Evolutionary conservation across 2,113 vertebrate species (phyloP), one percentile per base, ranked within the genome.

Genomic region (Xyliphius kryptos): DNA sequence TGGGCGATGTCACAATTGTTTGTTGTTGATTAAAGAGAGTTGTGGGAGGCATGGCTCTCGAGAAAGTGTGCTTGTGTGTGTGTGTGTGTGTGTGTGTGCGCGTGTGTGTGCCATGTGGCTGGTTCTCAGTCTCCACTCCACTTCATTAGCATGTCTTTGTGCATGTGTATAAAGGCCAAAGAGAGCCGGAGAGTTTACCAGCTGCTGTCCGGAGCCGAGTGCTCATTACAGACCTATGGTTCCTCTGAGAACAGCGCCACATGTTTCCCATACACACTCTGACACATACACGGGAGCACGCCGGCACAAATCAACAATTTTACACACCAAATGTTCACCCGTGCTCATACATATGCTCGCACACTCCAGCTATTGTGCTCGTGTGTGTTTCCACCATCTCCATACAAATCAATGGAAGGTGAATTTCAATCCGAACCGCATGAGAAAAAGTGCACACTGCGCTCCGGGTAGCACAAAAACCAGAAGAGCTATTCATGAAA

Each of bases 61-160:
- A 74, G 67, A 69, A 52, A 60, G 22, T 22, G 46, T 46, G 41
- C 38, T 19, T 66, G 15, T 58, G 47, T 69, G 43, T 61, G 46
- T 66, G 66, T 63, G 56, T 51, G 37, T 61, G 56, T 21, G 50
- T 67, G 48, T 51, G 26, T 63, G 61, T 57, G 67, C 62, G 62
- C 56, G 47, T 58, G 54, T 58, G 84, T 82, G 86, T 82, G 83
- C 91, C 93, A 96, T 92, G 92, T 97, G 95, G 88, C 90, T 88
- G 82, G 90, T 94, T 97, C 94, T 95, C 93, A 96, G 91, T 92
- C 88, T 89, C 89, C 91, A 81, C 91, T 93, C 87, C 80, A 89
- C 88, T 92, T 95, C 91, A 98, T 98, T 98, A 96, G 91, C 95
- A 93, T 93, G 90, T 90, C 91, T 94, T 98, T 98, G 95, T 98